Evolutionary conservation across 1,140 invertebrate genomes (phyloP).

Genomic region (Antheraea mylitta): DNA sequence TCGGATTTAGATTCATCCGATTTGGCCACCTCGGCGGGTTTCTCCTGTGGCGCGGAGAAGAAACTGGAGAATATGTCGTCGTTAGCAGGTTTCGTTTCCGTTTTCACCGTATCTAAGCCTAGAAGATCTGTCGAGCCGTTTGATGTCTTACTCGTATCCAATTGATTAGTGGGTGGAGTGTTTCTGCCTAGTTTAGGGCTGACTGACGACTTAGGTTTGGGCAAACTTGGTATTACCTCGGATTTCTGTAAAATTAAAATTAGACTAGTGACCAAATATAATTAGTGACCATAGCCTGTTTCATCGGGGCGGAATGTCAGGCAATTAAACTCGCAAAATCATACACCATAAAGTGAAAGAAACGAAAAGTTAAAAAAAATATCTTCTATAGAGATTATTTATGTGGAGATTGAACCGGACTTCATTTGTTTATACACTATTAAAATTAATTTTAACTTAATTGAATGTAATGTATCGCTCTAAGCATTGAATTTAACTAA

Average conservation of each 20-base stretch:
- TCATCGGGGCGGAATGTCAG: too few species aligned
- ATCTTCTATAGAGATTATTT: too few species aligned
- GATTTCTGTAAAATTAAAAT: constrained; percentile 60
- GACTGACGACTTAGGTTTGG: constrained; percentile 79
- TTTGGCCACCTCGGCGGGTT: constrained; percentile 53
- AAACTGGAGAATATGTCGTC: constrained; percentile 90
- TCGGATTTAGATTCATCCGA: constrained; percentile 70
- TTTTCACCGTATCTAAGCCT: constrained; percentile 68
- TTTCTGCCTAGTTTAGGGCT: constrained; percentile 85
- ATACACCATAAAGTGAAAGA: too few species aligned
- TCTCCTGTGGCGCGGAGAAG: constrained; percentile 83
- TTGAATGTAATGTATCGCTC: too few species aligned
- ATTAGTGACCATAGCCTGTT: background rate
- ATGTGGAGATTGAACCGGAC: too few species aligned
- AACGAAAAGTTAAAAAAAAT: too few species aligned
- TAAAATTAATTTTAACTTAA: too few species aligned
- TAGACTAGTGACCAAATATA: background rate
- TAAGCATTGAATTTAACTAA: too few species aligned
- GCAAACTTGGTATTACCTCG: constrained; percentile 72
- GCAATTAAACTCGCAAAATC: too few species aligned
- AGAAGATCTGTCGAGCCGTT: constrained; percentile 74
- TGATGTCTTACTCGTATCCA: constrained; percentile 57
- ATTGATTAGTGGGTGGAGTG: constrained; percentile 71
- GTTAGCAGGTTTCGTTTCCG: constrained; percentile 69
- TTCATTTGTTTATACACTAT: too few species aligned